phyloP scores from a whole-genome alignment of 2,113 vertebrate genomes.

The Apteryx mantelli region DNA sequence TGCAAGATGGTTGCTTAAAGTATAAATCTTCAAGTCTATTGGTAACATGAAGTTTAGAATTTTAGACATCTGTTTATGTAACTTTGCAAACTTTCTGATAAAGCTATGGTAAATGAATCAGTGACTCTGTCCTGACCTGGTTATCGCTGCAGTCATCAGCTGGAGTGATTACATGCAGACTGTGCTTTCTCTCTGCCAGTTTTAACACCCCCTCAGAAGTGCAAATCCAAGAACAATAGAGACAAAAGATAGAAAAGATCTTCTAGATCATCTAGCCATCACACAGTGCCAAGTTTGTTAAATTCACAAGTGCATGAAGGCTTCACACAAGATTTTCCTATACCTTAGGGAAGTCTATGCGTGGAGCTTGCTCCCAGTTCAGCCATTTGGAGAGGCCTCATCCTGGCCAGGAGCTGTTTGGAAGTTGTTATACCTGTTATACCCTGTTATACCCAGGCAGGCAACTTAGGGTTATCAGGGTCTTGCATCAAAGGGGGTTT shows the following conservation, averaged over 20 bases:
- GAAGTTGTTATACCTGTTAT: not conserved
- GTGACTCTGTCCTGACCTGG: slow-evolving; percentile 15
- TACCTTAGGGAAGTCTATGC: not conserved
- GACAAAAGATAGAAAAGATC: not conserved
- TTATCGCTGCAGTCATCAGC: slow-evolving; percentile 17
- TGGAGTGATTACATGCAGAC: slow-evolving; percentile 3
- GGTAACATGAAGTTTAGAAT: not conserved
- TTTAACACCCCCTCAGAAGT: not conserved
- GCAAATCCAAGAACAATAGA: slow-evolving; percentile 11
- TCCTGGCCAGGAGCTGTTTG: not conserved
- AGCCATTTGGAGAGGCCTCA: not conserved
- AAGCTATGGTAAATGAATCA: not conserved
- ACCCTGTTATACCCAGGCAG: fast-evolving
- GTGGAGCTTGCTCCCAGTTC: not conserved
- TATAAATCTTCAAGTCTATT: slow-evolving; percentile 26
- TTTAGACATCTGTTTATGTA: slow-evolving; percentile 44
- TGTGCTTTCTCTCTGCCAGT: not conserved
- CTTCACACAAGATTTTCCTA: not conserved
- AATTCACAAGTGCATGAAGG: not conserved
- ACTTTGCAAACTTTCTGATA: slow-evolving; percentile 44
- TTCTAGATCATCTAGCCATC: not conserved
- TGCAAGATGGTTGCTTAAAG: slow-evolving; percentile 34
- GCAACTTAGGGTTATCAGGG: not conserved
- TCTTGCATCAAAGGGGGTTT: fast-evolving
- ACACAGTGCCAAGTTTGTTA: not conserved